These are phyloP conservation scores for Ptyas mucosa DNA, from an alignment of 2,113 vertebrate species.

Conservation along the genomic window DNA sequence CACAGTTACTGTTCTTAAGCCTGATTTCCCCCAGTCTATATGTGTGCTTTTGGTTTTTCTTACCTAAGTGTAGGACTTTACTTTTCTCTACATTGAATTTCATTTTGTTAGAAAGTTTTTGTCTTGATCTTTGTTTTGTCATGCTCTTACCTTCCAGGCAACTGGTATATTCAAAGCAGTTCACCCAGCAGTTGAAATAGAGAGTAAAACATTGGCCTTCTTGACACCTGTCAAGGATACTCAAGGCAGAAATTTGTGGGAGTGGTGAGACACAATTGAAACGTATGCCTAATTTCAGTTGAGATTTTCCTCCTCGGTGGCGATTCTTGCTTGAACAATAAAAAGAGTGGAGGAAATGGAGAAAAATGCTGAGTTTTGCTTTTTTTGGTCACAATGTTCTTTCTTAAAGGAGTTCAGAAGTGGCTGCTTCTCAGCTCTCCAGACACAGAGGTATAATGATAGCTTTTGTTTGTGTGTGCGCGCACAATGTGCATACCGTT, in stretches of 20 bases:
- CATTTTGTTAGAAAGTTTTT: too few relatives aligned
- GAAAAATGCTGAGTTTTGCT: not conserved
- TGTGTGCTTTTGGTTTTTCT: too few relatives aligned
- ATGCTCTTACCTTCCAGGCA: not conserved
- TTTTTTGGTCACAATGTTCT: not conserved
- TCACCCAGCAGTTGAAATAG: not conserved
- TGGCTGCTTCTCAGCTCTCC: not conserved
- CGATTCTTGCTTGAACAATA: not conserved
- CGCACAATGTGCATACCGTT: not conserved
- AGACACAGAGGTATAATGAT: not conserved
- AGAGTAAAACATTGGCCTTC: not conserved
- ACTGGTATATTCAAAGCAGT: not conserved
- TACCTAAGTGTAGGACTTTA: too few relatives aligned
- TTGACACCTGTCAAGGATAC: not conserved
- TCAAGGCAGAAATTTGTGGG: not conserved
- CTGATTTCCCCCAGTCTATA: too few relatives aligned
- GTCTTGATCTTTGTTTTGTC: not conserved
- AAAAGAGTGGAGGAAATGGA: not conserved
- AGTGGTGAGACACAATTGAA: not conserved
- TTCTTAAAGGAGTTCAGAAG: not conserved
- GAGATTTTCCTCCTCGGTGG: not conserved
- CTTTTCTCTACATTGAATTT: too few relatives aligned
- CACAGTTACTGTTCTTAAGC: too few relatives aligned
- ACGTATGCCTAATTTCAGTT: not conserved
- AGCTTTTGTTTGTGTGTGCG: not conserved